Percentiles rank a stretch among this genome's conserved stretches.
Conservation (phyloP, 1,140 invertebrate species). For the Paralvinella palmiformis region DNA sequence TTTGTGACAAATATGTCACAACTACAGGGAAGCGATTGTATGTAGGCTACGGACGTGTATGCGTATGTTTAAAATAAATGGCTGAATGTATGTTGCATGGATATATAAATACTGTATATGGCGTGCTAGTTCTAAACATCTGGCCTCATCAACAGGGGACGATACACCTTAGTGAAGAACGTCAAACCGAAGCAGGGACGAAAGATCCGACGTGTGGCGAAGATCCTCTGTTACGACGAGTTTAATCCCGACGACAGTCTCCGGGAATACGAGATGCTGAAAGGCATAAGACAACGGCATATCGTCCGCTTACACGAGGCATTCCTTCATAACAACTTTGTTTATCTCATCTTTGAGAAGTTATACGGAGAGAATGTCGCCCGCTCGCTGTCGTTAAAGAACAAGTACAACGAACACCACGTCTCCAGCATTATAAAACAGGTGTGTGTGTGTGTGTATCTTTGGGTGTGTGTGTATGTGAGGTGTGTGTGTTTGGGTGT, state of each 20-base stretch:
- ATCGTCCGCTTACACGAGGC: slow-evolving; percentile 65
- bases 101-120: too few relatives aligned
- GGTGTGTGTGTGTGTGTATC: slow-evolving; percentile 36
- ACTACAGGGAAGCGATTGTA: too few relatives aligned
- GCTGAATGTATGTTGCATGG: too few relatives aligned
- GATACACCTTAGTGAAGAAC: slow-evolving; percentile 54
- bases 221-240: slow-evolving; percentile 25
- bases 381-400: slow-evolving; percentile 75
- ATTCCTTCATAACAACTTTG: slow-evolving; percentile 29
- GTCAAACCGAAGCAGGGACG: slow-evolving; percentile 23
- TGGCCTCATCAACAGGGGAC: too few relatives aligned
- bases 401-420: slow-evolving; percentile 85
- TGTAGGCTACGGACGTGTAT: too few relatives aligned
- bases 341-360: slow-evolving; percentile 74
- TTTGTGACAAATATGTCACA: too few relatives aligned
- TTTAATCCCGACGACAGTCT: slow-evolving; percentile 28
- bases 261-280: slow-evolving; percentile 72
- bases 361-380: slow-evolving; percentile 86
- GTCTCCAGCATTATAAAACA: slow-evolving; percentile 78
- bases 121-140: too few relatives aligned
- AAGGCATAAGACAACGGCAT: slow-evolving; percentile 71
- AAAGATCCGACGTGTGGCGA: slow-evolving; percentile 4
- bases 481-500: too few relatives aligned
- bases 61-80: too few relatives aligned
- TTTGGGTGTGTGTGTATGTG: too few relatives aligned